Base-by-base conservation (phyloP, 2,888 invertebrate genomes). In the Noctuana brunneofusca region DNA sequence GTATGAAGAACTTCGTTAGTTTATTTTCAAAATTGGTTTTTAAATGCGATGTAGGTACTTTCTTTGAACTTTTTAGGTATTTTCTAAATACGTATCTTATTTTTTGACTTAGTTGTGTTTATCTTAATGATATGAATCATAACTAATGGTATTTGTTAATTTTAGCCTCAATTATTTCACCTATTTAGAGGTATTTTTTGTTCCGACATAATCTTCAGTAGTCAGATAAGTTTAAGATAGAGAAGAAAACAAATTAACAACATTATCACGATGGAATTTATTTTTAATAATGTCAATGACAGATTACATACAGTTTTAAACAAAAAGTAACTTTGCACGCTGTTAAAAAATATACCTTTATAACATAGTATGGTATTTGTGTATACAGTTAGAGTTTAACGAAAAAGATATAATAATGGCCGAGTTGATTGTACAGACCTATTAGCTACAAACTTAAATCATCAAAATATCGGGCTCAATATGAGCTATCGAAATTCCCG, bases 401-500 rank as follows among this genome's bases (percentile, higher is more conserved):
- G 80, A 83, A 82, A 82, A 69, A 66, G n/a, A 70, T 72, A 76
- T 76, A 80, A 76, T 80, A 79, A 87, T 88, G 87, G 89, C 88
- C 86, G 81, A 77, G 66, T 73, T 68, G 69, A 80, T 85, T 84
- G 78, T 85, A 85, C 16, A 41, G 43, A 18, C 77, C 82, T 86
- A 86, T 78, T 76, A 81, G 73, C 81, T 87, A 89, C 74, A 75
- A 79, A 81, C 82, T 83, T 84, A 84, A 76, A 71, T 83, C 83
- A 75, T 80, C 83, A 82, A 84, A 86, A 85, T 86, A 88, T 84
- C 83, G 76, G 80, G 88, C 90, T 90, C 90, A 89, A 90, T 89
- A 89, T 90, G 90, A 90, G 90, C 90, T 84, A 89, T 86, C 76
- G 79, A 79, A 79, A 84, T 88, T 87, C 81, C 87, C 89, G 79